phyloP scores from a whole-genome alignment of 2,888 invertebrate genomes.

The Dorcus hopei region DNA sequence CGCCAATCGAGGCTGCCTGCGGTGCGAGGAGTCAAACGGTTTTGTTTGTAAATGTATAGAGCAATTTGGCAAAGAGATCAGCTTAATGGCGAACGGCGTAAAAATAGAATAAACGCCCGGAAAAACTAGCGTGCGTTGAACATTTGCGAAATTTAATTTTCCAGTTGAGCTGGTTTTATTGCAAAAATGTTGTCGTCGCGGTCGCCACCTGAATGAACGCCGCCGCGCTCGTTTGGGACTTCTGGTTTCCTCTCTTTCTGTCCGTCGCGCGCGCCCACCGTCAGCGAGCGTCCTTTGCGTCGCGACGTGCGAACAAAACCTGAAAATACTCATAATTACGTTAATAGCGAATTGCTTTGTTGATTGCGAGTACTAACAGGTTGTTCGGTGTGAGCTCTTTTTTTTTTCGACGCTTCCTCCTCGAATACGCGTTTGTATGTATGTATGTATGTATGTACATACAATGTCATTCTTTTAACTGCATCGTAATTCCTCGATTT shows the following conservation, averaged over 20 bases:
- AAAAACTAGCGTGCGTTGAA: slow-evolving; percentile 44
- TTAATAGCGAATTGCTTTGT: slow-evolving; percentile 22
- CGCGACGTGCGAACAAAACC: slow-evolving; percentile 8
- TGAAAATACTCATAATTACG: slow-evolving; percentile 16
- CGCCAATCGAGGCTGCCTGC: too few relatives aligned
- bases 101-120: slow-evolving; percentile 33
- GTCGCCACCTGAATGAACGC: background rate
- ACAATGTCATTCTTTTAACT: too few relatives aligned
- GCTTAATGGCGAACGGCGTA: slow-evolving; percentile 22
- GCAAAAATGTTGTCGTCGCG: slow-evolving; percentile 37
- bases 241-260: background rate
- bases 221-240: slow-evolving; percentile 4
- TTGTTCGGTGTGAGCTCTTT: slow-evolving; percentile 5
- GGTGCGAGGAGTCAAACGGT: too few relatives aligned
- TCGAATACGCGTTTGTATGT: too few relatives aligned
- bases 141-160: slow-evolving; percentile 50
- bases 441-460: too few relatives aligned
- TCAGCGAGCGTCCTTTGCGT: background rate
- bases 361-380: slow-evolving; percentile 18
- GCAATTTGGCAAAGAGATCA: slow-evolving; percentile 23
- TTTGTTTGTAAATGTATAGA: background rate
- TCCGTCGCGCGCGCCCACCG: background rate
- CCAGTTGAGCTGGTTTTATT: slow-evolving; percentile 46
- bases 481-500: too few relatives aligned
- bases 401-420: too few relatives aligned